Evolutionary conservation across 2,113 vertebrate genomes (phyloP).

Genomic region (Phoenicopterus ruber): DNA sequence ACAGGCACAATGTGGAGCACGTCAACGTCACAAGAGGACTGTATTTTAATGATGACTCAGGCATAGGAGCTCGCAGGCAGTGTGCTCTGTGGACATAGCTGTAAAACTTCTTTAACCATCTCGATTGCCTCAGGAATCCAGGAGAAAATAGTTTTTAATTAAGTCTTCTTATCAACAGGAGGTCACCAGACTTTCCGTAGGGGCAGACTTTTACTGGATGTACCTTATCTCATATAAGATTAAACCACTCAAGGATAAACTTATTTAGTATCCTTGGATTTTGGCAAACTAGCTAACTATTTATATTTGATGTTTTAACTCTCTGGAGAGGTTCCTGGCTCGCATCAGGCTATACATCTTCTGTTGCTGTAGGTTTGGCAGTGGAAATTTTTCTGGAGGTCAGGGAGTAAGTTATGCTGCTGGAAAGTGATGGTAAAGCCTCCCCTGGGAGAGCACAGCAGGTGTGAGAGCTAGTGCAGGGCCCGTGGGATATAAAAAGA

Average conservation of each 20-base stretch:
- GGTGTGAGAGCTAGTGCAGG: background rate
- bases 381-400: background rate
- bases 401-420: background rate
- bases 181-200: background rate
- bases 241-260: background rate
- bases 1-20: background rate
- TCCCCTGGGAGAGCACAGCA: background rate
- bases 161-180: constrained; percentile 1
- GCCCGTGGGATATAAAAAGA: background rate
- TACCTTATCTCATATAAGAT: background rate
- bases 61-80: background rate
- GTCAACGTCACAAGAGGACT: background rate
- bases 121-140: background rate
- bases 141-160: constrained; percentile 22
- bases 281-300: background rate
- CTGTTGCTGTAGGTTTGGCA: background rate
- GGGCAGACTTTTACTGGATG: background rate
- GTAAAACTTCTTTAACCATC: background rate
- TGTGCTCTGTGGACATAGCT: background rate
- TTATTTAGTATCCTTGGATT: background rate
- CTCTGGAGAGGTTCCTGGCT: background rate
- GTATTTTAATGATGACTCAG: constrained; percentile 23
- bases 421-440: background rate
- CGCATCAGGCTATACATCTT: background rate
- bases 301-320: background rate